Conservation (phyloP, 2,797 vertebrate genomes). For the Vespertilio murinus region DNA sequence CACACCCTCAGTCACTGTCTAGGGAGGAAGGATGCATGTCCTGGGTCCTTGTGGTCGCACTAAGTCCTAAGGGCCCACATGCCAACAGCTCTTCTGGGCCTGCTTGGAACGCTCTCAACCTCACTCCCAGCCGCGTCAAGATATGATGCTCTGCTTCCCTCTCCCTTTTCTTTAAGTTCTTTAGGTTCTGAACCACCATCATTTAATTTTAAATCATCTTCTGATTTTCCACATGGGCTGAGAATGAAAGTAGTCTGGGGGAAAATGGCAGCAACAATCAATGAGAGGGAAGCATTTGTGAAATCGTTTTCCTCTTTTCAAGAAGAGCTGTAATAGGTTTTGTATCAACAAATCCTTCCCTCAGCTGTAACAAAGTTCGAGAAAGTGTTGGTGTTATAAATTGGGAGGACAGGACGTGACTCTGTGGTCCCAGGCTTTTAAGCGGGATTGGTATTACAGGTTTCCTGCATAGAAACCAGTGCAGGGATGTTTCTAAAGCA, state of each 20-base stretch:
- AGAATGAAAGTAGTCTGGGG: conserved; percentile 65
- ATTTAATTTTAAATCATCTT: conserved; percentile 81
- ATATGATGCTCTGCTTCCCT: neutral
- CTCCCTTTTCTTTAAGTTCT: conserved; percentile 52
- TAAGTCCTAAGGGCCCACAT: neutral
- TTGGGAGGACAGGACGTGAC: conserved; percentile 57
- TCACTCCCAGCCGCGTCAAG: conserved; percentile 40
- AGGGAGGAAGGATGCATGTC: neutral
- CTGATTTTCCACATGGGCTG: conserved; percentile 47
- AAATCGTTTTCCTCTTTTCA: conserved; percentile 62
- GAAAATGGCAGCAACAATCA: conserved; percentile 64
- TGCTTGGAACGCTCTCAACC: neutral
- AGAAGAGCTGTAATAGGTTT: conserved; percentile 63
- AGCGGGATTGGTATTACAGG: conserved; percentile 41
- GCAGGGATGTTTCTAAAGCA: conserved; percentile 62
- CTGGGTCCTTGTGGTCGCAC: neutral
- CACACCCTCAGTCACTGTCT: neutral
- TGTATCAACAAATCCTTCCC: conserved; percentile 75
- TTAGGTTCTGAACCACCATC: conserved; percentile 65
- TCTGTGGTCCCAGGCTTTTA: conserved; percentile 62
- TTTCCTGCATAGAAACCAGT: conserved; percentile 54
- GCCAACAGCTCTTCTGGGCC: neutral
- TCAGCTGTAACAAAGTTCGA: conserved; percentile 51
- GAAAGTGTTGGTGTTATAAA: conserved; percentile 57
- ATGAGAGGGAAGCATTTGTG: conserved; percentile 53